Evolutionary conservation across 2,113 vertebrate genomes (phyloP), one percentile per base, ranked within the genome.

Genomic region (Laticauda colubrina): DNA sequence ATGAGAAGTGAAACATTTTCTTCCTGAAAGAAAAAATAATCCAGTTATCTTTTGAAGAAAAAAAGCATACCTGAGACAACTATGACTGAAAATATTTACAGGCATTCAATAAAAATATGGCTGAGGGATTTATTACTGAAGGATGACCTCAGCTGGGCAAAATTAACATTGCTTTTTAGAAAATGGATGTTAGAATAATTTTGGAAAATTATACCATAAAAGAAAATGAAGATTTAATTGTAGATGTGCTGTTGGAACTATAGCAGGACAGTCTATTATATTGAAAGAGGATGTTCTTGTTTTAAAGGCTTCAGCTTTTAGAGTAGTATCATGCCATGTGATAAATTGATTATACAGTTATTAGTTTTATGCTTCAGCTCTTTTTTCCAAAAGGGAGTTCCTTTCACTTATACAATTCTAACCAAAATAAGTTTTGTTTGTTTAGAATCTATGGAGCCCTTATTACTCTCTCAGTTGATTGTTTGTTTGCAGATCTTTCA

Each of bases 181-280:
- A 96, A 99, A 99, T 29, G 98, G 99, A 97, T 99, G 99, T 91
- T 99, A 99, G 97, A 98, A 97, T 95, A 98, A 97, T 94, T 93
- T 93, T 98, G 88, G 98, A 99, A 97, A 97, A 93, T 93, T 90
- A 95, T 87, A 94, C 12, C 69, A 93, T 0, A n/a, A 81, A 95
- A 93, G 93, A 95, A 54, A 90, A 96, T 18, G 90, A 92, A 1
- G 95, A 93, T 45, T 96, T 93, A 0, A 39, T 97, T 61, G 96
- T 93, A 93, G 97, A 97, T 2, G 95, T 97, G 0, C 94, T 98
- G 51, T 87, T 43, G 39, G 94, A 96, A 5, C 56, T 99, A 98
- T 96, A 98, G 95, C 12, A 97, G 98, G 43, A 98, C 98, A 2
- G 98, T 99, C 12, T 97, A 98, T 90, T 99, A 98, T 90, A 97